phyloP scores from a whole-genome alignment of 2,113 vertebrate genomes.

The Plecturocebus donacophilus region DNA sequence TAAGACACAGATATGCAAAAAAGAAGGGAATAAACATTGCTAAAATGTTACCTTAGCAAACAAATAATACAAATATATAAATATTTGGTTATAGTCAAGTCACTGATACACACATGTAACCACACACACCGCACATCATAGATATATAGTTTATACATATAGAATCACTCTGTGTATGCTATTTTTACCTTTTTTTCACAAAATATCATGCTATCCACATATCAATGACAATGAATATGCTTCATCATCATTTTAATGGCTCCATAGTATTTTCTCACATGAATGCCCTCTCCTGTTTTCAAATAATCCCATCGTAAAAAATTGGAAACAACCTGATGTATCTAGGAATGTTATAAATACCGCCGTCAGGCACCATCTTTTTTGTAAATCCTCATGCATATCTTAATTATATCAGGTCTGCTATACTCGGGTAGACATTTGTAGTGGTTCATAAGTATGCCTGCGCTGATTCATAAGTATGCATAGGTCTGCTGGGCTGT shows the following conservation, averaged over 20 bases:
- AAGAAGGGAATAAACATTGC: neutral
- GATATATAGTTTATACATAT: rapidly evolving
- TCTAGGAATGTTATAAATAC: no score
- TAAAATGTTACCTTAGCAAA: neutral
- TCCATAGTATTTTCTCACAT: neutral
- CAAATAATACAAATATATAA: neutral
- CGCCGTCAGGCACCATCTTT: rapidly evolving
- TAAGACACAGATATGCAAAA: neutral
- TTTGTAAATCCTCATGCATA: rapidly evolving
- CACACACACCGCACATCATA: neutral
- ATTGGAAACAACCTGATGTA: no score
- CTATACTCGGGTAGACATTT: no score
- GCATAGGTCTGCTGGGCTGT: no score
- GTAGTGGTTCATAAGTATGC: rapidly evolving
- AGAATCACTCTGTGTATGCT: rapidly evolving
- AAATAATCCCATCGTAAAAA: neutral
- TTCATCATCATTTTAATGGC: neutral
- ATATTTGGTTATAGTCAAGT: neutral
- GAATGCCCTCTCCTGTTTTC: neutral
- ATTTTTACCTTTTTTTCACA: neutral
- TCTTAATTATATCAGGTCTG: neutral
- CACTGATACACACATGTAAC: neutral
- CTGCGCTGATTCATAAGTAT: no score
- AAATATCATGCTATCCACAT: neutral
- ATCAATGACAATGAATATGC: rapidly evolving